Percentiles rank a stretch among this genome's conserved stretches.
phyloP scores from a whole-genome alignment of 2,888 invertebrate genomes.

The Leucozona laternaria region DNA sequence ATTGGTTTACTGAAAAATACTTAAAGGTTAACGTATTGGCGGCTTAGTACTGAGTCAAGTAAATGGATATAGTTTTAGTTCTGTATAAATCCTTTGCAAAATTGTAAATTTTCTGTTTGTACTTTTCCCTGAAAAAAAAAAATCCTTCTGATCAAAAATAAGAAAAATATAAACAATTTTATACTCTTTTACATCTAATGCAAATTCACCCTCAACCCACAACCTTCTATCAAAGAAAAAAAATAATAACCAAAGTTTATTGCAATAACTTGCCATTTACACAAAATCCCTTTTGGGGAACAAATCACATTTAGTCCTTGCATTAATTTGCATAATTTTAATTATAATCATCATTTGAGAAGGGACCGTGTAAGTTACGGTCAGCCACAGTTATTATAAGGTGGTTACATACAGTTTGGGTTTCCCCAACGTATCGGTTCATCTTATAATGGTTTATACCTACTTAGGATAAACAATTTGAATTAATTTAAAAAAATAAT shows the following conservation, averaged over 20 bases:
- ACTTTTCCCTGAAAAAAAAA: background rate
- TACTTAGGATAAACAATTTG: too few species aligned
- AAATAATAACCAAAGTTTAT: slow-evolving; percentile 1
- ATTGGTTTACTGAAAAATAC: too few species aligned
- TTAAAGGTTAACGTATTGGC: too few species aligned
- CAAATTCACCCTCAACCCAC: background rate
- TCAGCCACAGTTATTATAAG: background rate
- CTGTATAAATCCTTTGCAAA: too few species aligned
- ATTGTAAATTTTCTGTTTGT: too few species aligned
- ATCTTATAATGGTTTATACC: too few species aligned
- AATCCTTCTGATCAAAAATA: background rate
- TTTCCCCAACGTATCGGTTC: slow-evolving; percentile 12
- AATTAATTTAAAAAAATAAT: too few species aligned
- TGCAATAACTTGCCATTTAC: slow-evolving; percentile 51
- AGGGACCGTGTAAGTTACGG: background rate
- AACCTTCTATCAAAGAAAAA: background rate
- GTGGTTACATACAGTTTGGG: background rate
- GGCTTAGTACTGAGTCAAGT: too few species aligned
- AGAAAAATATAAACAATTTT: background rate
- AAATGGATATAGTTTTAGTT: too few species aligned
- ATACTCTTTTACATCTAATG: background rate
- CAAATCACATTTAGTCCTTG: slow-evolving; percentile 76
- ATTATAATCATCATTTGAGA: slow-evolving; percentile 73
- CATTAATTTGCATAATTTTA: slow-evolving; percentile 77
- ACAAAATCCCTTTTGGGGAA: slow-evolving; percentile 32